Evolutionary conservation across 2,888 invertebrate species (phyloP), one percentile per base, ranked within the genome.

Genomic region (Drosophila tripunctata): DNA sequence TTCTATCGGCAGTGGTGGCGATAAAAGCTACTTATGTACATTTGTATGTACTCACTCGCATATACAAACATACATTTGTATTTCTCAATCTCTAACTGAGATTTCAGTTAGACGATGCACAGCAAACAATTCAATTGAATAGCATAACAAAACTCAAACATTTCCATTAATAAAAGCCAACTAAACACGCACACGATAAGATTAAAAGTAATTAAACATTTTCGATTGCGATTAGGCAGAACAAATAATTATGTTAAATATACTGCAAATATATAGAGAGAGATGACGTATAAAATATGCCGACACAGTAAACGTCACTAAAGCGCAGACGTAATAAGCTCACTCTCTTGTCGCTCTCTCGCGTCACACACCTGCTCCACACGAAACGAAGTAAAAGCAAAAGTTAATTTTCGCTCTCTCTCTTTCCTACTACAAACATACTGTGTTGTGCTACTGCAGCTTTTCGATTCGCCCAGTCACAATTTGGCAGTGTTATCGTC

Each of bases 21-120:
- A 87, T 87, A 75, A 84, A 80, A 62, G 61, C 44, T 55, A 67
- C 56, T 64, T 68, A 57, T 58, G 36, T 36, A 33, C 22, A 24
- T 12, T 7, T 38, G 12, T 69, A 63, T 48, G 36, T 40, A n/a
- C n/a, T n/a, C n/a, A n/a, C n/a, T n/a, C n/a, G n/a, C 30, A 22
- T 17, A 31, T 36, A 31, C 2, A 14, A 38, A 35, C 8, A 0
- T 35, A 38, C 10, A 4, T 38, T 19, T 35, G 17, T 36, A 36
- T 12, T 21, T 12, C 38, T 21, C 15, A 43, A 27, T 43, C 27
- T 43, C n/a, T 15, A 15, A 44, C 38, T 21, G 14, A 27, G n/a
- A n/a, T n/a, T n/a, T n/a, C n/a, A n/a, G n/a, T n/a, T n/a, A n/a
- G 17, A 21, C 38, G 51, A 31, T 2, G n/a, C 3, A 38, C 4